Evolutionary conservation across 1,140 invertebrate species (phyloP).

Genomic region (Copidosoma floridanum): DNA sequence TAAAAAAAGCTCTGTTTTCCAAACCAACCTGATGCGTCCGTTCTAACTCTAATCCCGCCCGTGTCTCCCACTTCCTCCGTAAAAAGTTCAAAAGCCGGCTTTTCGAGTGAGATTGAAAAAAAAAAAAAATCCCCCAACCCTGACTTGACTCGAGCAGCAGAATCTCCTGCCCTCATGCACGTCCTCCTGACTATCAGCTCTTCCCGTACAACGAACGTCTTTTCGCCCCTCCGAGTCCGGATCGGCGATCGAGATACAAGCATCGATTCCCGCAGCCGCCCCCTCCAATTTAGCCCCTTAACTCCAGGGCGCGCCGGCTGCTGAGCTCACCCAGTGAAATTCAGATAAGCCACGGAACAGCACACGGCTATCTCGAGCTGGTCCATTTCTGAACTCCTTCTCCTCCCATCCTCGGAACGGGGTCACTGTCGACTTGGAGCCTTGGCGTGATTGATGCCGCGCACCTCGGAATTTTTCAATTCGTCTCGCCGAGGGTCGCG

Average conservation of each 20-base stretch:
- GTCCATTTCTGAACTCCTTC: not conserved
- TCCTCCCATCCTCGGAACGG: not conserved
- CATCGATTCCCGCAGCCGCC: slow-evolving; percentile 23
- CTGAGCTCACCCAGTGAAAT: slow-evolving; percentile 7
- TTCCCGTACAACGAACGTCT: not conserved
- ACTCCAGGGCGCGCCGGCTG: not conserved
- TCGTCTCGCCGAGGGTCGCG: no score
- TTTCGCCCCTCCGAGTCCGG: slow-evolving; percentile 11
- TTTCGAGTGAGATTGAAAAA: not conserved
- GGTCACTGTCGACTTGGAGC: slow-evolving; percentile 24
- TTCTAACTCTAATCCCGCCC: no score
- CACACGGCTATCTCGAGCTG: not conserved
- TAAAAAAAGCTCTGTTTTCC: no score
- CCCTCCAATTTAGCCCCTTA: not conserved
- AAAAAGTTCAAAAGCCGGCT: no score
- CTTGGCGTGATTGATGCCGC: slow-evolving; percentile 12
- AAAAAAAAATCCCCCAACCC: not conserved
- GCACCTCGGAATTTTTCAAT: slow-evolving; percentile 20
- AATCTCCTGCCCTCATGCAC: not conserved
- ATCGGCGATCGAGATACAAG: slow-evolving; percentile 22
- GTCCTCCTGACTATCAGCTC: not conserved
- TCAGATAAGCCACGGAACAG: slow-evolving; percentile 17
- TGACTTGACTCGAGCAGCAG: not conserved
- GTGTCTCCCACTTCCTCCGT: no score
- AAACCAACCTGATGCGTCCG: no score